Base-by-base conservation (phyloP, 2,888 invertebrate species). In the Kuschelorhynchus macadamiae region DNA sequence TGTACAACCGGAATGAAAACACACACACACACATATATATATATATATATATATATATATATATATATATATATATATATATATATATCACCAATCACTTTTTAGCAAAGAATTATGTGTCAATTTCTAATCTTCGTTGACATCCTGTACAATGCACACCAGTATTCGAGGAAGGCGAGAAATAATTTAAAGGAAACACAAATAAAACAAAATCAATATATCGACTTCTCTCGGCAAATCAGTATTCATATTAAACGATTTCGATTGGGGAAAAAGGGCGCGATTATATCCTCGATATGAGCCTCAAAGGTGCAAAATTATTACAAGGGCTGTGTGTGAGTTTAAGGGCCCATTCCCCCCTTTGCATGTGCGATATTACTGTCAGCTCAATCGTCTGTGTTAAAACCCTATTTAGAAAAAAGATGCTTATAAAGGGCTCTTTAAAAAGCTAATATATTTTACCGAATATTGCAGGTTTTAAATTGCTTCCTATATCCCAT, bases 231-330 rank as follows among this genome's bases (percentile, higher is more conserved):
- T 44, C 20, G 18, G 39, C 36, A 61, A 61, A 59, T 49, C 74
- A 73, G 80, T 81, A 81, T 81, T 80, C 81, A 81, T 81, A 82
- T 81, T 82, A 82, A 81, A 80, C 79, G 79, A 75, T 79, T 77
- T 77, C 78, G 78, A 80, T 80, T 79, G 76, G 71, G 71, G 66
- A 71, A 67, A 68, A 64, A 68, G 64, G 52, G 53, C 25, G 56
- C 55, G 64, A 65, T 65, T 61, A 61, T 60, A 65, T 64, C 47
- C 64, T 52, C 69, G 56, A 64, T 69, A 69, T 69, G 56, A 73
- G 75, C 75, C 77, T 73, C 80, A 80, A 81, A 81, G 81, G 80
- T 81, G 81, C 81, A 81, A 82, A 82, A 81, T 82, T 81, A 82
- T 82, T 82, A 82, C 80, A 79, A 81, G 81, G 80, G 81, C 42